Evolutionary conservation across 2,797 vertebrate genomes (phyloP).

Genomic region (Gallinago nigripennis): DNA sequence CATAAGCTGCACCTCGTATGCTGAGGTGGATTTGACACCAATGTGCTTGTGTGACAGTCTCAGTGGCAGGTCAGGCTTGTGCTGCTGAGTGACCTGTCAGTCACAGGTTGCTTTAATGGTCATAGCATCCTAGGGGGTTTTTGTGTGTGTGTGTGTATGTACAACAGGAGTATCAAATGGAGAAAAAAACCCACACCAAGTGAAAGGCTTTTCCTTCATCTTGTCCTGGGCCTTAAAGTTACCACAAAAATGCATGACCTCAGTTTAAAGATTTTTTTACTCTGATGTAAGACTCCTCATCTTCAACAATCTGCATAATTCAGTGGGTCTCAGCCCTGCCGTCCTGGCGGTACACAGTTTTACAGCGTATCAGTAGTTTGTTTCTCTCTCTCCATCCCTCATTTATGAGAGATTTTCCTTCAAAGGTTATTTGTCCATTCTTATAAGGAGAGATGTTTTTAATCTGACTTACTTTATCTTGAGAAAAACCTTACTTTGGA

Average conservation of each 20-base stretch:
- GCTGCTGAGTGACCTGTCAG: not conserved
- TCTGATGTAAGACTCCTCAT: not conserved
- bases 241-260: not conserved
- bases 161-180: accelerated
- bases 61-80: not conserved
- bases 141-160: not conserved
- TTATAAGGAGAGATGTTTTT: not conserved
- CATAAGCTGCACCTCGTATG: not conserved
- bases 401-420: not conserved
- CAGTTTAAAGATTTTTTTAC: not conserved
- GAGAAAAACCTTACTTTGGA: not conserved
- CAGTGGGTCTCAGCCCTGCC: accelerated
- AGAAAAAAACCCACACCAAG: accelerated
- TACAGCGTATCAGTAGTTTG: not conserved
- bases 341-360: not conserved
- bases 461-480: not conserved
- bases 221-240: not conserved
- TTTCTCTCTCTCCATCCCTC: not conserved
- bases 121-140: not conserved
- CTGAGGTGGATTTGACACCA: not conserved
- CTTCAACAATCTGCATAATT: not conserved
- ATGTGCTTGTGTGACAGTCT: not conserved
- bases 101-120: not conserved
- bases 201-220: not conserved
- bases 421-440: not conserved